Percentiles rank a stretch among this genome's conserved stretches.
Evolutionary conservation across 2,113 vertebrate species (phyloP).

Genomic region (Eidolon helvum): DNA sequence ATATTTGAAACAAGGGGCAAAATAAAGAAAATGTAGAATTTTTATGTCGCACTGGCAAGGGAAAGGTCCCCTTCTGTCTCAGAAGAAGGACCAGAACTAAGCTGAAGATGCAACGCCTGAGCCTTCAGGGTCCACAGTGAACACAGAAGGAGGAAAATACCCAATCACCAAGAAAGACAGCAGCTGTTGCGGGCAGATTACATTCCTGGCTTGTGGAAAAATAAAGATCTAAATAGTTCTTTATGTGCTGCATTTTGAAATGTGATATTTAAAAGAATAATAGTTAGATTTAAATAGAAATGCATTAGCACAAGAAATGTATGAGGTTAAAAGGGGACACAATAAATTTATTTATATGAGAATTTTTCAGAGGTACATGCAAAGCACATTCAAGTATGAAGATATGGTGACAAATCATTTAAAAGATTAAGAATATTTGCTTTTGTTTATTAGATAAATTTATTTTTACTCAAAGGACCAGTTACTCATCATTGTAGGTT

Average conservation of each 20-base stretch:
- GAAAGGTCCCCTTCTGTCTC: background rate
- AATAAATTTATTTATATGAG: conserved; percentile 20
- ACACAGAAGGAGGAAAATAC: background rate
- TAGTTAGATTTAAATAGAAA: conserved; percentile 27
- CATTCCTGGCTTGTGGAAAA: background rate
- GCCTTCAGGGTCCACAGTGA: background rate
- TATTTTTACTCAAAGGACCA: conserved; percentile 37
- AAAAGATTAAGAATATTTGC: conserved; percentile 29
- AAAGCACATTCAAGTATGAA: conserved; percentile 36
- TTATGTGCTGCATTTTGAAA: background rate
- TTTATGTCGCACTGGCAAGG: background rate
- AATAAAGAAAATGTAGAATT: background rate
- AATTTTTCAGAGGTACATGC: background rate
- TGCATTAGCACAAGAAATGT: background rate
- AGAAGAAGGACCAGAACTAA: background rate
- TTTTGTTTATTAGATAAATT: conserved; percentile 37
- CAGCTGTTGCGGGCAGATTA: background rate
- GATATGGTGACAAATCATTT: background rate
- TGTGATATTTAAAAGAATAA: conserved; percentile 48
- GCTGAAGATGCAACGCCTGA: background rate
- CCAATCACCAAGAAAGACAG: background rate
- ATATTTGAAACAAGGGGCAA: conserved; percentile 7
- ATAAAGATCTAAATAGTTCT: background rate
- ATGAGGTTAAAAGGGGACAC: background rate
- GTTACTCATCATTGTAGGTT: conserved; percentile 22